Conservation (phyloP, 2,113 vertebrate genomes). For the Atractosteus spatula region DNA sequence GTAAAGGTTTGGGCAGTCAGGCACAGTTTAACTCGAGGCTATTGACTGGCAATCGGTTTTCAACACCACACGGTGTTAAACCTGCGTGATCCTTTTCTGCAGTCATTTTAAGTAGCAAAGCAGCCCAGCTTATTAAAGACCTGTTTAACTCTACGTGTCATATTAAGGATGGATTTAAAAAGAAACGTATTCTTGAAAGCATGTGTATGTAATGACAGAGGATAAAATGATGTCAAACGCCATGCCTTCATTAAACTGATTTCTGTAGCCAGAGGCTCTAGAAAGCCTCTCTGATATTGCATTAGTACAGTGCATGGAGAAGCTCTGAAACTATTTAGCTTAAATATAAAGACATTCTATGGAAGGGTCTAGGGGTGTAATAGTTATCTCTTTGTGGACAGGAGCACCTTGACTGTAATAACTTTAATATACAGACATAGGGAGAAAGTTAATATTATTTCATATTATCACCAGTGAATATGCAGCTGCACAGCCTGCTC, state of each 20-base stretch:
- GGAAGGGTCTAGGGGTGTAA: background rate
- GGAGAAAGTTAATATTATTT: conserved; percentile 2
- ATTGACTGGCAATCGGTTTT: conserved; percentile 20
- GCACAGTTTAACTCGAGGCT: conserved; percentile 8
- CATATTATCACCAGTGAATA: conserved; percentile 9
- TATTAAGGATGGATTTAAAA: conserved; percentile 12
- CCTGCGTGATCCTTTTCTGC: background rate
- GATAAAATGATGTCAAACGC: conserved; percentile 16
- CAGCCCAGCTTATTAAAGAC: conserved; percentile 21
- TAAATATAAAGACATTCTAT: background rate
- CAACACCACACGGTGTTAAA: conserved; percentile 10
- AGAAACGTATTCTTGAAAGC: conserved; percentile 17
- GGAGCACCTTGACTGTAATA: background rate
- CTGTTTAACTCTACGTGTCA: conserved; percentile 17
- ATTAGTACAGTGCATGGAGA: background rate
- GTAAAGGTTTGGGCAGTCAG: background rate
- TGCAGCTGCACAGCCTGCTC: background rate
- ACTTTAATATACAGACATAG: background rate
- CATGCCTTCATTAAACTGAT: conserved; percentile 21
- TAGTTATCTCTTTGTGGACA: conserved; percentile 6
- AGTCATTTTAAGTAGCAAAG: conserved; percentile 17
- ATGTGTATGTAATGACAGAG: conserved; percentile 18
- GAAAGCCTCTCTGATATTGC: conserved; percentile 1
- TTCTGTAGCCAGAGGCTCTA: background rate
- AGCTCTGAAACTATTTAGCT: conserved; percentile 9